Percentiles rank a stretch among this genome's conserved stretches.
phyloP scores from a whole-genome alignment of 2,797 vertebrate genomes.

The Danio tinwini region DNA sequence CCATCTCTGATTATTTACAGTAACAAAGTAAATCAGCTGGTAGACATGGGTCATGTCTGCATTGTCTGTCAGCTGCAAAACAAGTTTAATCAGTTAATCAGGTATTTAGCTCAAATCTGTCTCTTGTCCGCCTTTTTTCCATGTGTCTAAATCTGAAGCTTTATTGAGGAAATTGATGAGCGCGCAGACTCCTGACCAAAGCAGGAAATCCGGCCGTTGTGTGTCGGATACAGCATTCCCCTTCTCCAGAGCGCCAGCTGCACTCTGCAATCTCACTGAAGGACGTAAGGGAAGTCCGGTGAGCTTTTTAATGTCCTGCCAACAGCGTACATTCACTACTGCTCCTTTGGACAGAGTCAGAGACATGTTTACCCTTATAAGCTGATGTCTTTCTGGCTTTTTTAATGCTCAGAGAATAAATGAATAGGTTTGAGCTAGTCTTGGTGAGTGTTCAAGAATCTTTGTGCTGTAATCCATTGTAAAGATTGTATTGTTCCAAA shows the following conservation, averaged over 20 bases:
- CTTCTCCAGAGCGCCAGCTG: neutral
- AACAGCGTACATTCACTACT: neutral
- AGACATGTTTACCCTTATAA: neutral
- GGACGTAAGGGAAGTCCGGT: conserved; percentile 17
- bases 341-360: neutral
- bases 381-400: neutral
- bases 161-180: conserved; percentile 2
- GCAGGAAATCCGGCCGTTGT: conserved; percentile 33
- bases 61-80: neutral
- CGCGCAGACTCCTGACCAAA: neutral
- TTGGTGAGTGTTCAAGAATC: neutral
- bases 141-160: neutral
- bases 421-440: neutral
- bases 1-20: neutral
- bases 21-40: neutral
- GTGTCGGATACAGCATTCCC: neutral
- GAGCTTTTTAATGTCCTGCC: conserved; percentile 13
- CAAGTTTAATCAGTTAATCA: neutral
- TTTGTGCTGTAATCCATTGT: neutral
- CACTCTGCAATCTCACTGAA: neutral
- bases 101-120: neutral
- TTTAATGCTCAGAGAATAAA: neutral
- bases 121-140: neutral
- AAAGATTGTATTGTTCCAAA: too few relatives aligned
- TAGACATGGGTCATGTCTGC: neutral